Percentiles rank a stretch among this genome's conserved stretches.
Evolutionary conservation across 2,888 invertebrate species (phyloP).

Genomic region (Pandemis corylana): DNA sequence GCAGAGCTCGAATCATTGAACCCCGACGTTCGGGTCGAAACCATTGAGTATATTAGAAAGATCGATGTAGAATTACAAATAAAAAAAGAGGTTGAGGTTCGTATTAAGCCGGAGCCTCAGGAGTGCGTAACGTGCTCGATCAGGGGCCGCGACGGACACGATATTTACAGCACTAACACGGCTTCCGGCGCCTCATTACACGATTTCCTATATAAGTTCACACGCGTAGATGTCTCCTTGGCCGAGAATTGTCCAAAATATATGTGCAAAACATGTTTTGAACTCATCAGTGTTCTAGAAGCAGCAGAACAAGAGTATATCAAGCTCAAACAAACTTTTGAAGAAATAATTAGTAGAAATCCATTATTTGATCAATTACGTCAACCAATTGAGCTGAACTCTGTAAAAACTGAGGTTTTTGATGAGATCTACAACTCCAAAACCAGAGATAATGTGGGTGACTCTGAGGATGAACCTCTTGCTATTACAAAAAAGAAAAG

Average conservation of each 20-base stretch:
- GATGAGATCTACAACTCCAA: conserved; percentile 45
- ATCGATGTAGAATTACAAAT: conserved; percentile 53
- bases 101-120: conserved; percentile 66
- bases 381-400: conserved; percentile 49
- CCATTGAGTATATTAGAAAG: conserved; percentile 51
- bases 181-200: conserved; percentile 60
- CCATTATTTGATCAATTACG: conserved; percentile 63
- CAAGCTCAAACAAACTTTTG: conserved; percentile 71
- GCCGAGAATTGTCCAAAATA: conserved; percentile 55
- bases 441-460: conserved; percentile 47
- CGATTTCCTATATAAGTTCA: conserved; percentile 64
- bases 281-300: conserved; percentile 72
- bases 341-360: conserved; percentile 71
- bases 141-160: conserved; percentile 59
- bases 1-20: conserved; percentile 67
- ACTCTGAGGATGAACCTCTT: conserved; percentile 75
- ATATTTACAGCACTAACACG: conserved; percentile 61
- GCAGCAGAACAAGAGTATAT: conserved; percentile 72
- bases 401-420: conserved; percentile 57
- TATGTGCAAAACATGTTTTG: conserved; percentile 69
- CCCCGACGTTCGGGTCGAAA: conserved; percentile 56
- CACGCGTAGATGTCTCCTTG: conserved; percentile 57
- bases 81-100: conserved; percentile 62
- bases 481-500: conserved; percentile 67
- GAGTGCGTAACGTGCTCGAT: conserved; percentile 70